Base-by-base conservation (phyloP, 2,797 vertebrate species). In the Clarias pachynema region DNA sequence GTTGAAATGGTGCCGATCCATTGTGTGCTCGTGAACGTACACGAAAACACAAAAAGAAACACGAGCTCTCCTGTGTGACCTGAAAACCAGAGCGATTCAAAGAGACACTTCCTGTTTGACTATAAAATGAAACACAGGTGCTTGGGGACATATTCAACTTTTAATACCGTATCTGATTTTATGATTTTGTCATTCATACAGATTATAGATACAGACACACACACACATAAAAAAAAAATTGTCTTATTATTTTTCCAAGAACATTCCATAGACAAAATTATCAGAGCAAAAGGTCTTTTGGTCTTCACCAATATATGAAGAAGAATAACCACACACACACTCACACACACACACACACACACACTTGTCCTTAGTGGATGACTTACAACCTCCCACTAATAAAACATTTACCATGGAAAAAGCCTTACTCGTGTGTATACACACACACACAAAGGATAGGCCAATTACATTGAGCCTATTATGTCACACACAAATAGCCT, bases 401-500 rank as follows among this genome's bases (percentile, higher is more conserved):
- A 70, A 91, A 92, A 90, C 86, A 87, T 91, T 89, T 75, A 89
- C 62, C 65, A 85, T 87, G 91, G 89, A 90, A 91, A 89, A 82
- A 65, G 74, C 40, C 84, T 53, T n/a, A 40, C 31, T 37, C 6
- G 34, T 79, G 59, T 62, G 24, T 62, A 69, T 49, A 31, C 73
- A 85, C 49, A 66, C 84, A 70, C 74, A 70, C 74, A 83, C 63
- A 81, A 34, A 72, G 24, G 73, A 77, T 49, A 15, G 26, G 57
- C 74, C 72, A 85, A 87, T 81, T 80, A 79, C 84, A 75, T n/a
- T 16, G 49, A 72, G 56, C 49, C 82, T 22, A 86, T 86, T 81
- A 86, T 62, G 84, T 91, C 89, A 89, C 86, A 82, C 86, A 68
- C 69, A 78, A 80, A 83, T 57, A 70, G 69, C 16, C 69, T 70